Percentiles rank a stretch among this genome's conserved stretches.
Evolutionary conservation across 2,797 vertebrate species (phyloP).

Genomic region (Coendou prehensilis): DNA sequence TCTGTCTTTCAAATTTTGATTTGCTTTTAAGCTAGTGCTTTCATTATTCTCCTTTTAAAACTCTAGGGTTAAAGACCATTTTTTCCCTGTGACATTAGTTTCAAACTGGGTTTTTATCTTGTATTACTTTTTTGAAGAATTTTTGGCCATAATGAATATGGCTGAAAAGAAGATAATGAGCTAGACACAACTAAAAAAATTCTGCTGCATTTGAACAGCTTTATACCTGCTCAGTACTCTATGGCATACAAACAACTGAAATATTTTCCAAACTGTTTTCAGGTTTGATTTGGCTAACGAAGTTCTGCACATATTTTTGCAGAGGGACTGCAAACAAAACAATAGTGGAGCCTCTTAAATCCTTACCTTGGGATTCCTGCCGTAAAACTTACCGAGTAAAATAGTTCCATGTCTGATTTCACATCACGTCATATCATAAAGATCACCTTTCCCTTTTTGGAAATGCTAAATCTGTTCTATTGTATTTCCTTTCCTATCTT

Average conservation of each 20-base stretch:
- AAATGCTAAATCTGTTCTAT: background rate
- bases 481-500: background rate
- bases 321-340: background rate
- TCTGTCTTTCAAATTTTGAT: constrained; percentile 57
- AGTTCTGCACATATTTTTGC: background rate
- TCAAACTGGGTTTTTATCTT: constrained; percentile 36
- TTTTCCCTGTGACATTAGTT: constrained; percentile 11
- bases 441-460: background rate
- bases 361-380: background rate
- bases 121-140: constrained; percentile 47
- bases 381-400: background rate
- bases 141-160: background rate
- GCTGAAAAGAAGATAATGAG: constrained; percentile 20
- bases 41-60: constrained; percentile 63
- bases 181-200: background rate
- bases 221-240: background rate
- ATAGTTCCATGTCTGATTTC: background rate
- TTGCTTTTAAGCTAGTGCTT: constrained; percentile 56
- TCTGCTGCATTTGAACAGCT: constrained; percentile 32
- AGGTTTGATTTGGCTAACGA: background rate
- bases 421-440: background rate
- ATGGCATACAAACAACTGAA: background rate
- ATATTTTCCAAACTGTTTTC: constrained; percentile 47
- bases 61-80: background rate
- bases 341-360: background rate